Evolutionary conservation across 2,797 vertebrate species (phyloP).

Genomic region (Pogonophryne albipinna): DNA sequence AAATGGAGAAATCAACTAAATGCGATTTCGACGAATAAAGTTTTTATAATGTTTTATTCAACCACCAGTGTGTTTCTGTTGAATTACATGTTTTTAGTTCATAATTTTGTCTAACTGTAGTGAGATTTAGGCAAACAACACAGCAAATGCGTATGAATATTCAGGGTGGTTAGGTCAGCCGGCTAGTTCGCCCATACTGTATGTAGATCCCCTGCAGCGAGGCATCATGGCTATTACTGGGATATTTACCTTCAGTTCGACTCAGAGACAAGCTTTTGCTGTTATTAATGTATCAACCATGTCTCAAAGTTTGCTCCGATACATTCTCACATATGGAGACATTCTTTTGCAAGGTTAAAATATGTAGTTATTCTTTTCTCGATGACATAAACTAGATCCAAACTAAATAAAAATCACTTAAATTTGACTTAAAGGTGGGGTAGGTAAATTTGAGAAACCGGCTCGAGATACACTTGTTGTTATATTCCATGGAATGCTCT

Average conservation of each 20-base stretch:
- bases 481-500: no score
- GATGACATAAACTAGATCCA: neutral
- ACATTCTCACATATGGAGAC: neutral
- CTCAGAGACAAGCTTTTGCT: neutral
- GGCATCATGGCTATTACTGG: neutral
- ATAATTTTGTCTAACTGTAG: no score
- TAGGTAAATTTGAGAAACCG: no score
- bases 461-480: no score
- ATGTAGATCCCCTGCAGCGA: no score
- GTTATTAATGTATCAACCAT: neutral
- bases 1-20: neutral
- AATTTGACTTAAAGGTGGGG: neutral
- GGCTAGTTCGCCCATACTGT: no score
- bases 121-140: no score
- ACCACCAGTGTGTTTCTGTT: neutral
- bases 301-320: neutral
- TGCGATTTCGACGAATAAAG: neutral
- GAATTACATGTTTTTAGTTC: neutral
- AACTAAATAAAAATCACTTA: neutral
- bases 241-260: neutral
- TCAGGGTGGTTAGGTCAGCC: neutral
- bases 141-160: neutral
- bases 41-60: neutral
- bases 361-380: neutral
- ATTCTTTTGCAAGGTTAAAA: neutral